phyloP scores from a whole-genome alignment of 1,140 invertebrate genomes.

The Periplaneta americana region DNA sequence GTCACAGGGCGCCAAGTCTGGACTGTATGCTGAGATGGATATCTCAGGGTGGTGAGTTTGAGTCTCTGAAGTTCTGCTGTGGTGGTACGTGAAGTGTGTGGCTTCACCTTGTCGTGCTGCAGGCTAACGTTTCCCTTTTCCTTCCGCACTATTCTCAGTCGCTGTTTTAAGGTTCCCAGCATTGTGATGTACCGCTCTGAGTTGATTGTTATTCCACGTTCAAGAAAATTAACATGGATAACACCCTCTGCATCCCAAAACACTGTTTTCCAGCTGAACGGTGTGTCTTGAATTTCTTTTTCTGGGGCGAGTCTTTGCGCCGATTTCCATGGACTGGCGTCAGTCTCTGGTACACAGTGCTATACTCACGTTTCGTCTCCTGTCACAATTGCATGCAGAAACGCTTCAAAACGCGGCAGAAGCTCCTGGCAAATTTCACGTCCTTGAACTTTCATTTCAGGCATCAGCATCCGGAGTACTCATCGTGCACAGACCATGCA shows the following conservation, averaged over 20 bases:
- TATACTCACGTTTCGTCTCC: neutral
- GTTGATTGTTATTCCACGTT: neutral
- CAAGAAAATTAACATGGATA: neutral
- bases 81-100: neutral
- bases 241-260: neutral
- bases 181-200: neutral
- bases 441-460: too few species aligned
- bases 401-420: neutral
- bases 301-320: neutral
- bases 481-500: neutral
- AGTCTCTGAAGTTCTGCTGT: too few species aligned
- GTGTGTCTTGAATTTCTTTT: neutral
- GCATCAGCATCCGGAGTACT: too few species aligned
- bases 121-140: neutral
- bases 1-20: too few species aligned
- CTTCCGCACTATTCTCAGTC: neutral
- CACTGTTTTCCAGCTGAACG: neutral
- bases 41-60: too few species aligned
- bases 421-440: neutral
- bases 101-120: neutral
- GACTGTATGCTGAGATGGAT: too few species aligned
- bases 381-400: too few species aligned
- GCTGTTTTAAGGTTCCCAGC: neutral
- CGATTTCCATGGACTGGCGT: conserved; percentile 1
- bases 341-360: neutral